Percentiles rank a stretch among this genome's conserved stretches.
These are phyloP conservation scores for Meloidogyne hapla DNA, from an alignment of 1,140 invertebrate species.

Conservation along the genomic window DNA sequence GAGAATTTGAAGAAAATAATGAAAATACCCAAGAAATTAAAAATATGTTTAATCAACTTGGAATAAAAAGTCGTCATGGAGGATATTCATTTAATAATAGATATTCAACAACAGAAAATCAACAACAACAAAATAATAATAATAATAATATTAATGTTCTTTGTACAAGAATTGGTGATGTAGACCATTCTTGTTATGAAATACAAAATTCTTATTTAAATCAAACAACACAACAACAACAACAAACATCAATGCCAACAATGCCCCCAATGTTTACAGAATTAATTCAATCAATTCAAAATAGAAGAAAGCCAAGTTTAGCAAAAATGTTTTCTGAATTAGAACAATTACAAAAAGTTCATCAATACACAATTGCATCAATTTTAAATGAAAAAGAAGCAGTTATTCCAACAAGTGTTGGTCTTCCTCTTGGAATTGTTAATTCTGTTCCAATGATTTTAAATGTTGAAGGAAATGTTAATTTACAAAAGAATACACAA, in stretches of 20 bases:
- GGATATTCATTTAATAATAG: neutral
- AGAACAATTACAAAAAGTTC: neutral
- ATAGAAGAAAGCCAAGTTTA: conserved; percentile 3
- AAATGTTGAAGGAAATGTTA: conserved; percentile 12
- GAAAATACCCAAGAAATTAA: conserved; percentile 11
- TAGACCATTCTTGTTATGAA: conserved; percentile 33
- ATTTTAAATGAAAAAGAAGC: conserved; percentile 41
- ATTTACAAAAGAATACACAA: conserved; percentile 12
- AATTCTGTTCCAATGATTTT: conserved; percentile 29
- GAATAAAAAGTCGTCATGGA: conserved; percentile 40
- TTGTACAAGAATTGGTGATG: conserved; percentile 26
- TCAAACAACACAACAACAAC: conserved; percentile 31
- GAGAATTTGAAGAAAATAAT: conserved; percentile 3
- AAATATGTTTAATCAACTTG: conserved; percentile 27
- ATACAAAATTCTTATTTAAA: conserved; percentile 23
- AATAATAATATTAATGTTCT: neutral
- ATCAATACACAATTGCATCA: conserved; percentile 18
- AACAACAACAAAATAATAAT: conserved; percentile 35
- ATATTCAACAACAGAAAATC: conserved; percentile 26
- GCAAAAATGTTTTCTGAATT: neutral
- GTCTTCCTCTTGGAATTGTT: conserved; percentile 34
- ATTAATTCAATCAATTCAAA: conserved; percentile 6
- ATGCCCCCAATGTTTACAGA: neutral
- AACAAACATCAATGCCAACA: conserved; percentile 9
- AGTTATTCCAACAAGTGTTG: conserved; percentile 38